Base-by-base conservation (phyloP, 2,888 invertebrate genomes). In the Chironomus tentans region DNA sequence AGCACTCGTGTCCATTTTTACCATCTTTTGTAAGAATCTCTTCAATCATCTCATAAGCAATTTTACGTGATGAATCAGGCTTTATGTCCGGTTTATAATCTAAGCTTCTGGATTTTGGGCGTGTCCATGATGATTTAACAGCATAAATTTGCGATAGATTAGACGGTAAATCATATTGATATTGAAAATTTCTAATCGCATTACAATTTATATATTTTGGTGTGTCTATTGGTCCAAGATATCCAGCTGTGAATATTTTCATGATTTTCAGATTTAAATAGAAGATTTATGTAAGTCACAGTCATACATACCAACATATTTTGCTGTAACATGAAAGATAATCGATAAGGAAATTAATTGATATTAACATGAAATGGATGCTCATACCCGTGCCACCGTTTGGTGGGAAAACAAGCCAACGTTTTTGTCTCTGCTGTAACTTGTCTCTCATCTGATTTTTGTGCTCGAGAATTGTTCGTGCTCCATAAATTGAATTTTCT, bases 21-120 rank as follows among this genome's bases (percentile, higher is more conserved):
- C 70, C 61, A 18, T 65, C 18, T 56, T 56, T 78, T 5, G 79
- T 80, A 80, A 82, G 80, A 21, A 81, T 81, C 0, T 79, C 79
- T 77, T 83, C 83, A 69, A 83, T 47, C 0, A 79, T 79, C 0
- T 80, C 77, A 74, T 82, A 83, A 2, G 80, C 78, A 71, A 83
- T 81, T 7, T 81, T 77, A 1, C 82, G 79, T 0, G 83, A 80
- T 22, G 81, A 81, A 77, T 83, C 83, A 21, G 48, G 68, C 10
- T 68, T 68, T 7, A 38, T 28, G 4, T n/a, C 13, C 3, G 13
- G 24, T 21, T 24, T 24, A 65, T 21, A 22, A 4, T 24, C 15
- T 15, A 38, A 15, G 68, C 68, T 38, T 22, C 46, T 68, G 21
- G 50, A 65, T 65, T 65, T 65, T 13, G 65, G 65, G 13, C 24